Percentiles rank a stretch among this genome's conserved stretches.
These are phyloP conservation scores for Erythrocercus mccallii DNA, from an alignment of 2,113 vertebrate species.

Conservation along the genomic window DNA sequence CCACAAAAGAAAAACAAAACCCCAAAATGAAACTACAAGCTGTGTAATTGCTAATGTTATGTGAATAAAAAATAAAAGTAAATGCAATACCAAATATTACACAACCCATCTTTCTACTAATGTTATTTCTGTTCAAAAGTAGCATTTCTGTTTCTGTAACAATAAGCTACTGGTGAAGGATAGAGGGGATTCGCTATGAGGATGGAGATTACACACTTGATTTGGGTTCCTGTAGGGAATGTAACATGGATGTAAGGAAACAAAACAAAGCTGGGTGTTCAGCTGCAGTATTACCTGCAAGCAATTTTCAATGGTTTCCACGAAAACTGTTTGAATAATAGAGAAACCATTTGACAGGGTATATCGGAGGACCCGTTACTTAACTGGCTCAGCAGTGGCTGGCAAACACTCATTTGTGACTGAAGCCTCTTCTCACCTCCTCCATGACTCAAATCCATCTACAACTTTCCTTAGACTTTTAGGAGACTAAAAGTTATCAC, in stretches of 20 bases:
- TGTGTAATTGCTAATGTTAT: not conserved
- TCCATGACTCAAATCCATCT: not conserved
- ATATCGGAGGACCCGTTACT: not conserved
- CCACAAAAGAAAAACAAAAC: not conserved
- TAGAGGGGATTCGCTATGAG: not conserved
- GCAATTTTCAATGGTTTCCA: not conserved
- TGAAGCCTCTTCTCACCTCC: not conserved
- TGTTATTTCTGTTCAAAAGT: not conserved
- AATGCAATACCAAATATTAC: not conserved
- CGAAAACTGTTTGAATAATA: not conserved
- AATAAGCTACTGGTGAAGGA: not conserved
- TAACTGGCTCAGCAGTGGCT: not conserved
- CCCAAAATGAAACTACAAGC: not conserved
- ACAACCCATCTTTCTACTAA: not conserved
- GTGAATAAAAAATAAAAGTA: not conserved
- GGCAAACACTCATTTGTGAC: not conserved
- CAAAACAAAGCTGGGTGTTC: not conserved
- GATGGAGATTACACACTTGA: not conserved
- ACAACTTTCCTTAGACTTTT: not conserved
- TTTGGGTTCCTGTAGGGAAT: not conserved
- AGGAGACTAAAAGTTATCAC: not conserved
- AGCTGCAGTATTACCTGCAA: not conserved
- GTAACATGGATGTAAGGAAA: not conserved
- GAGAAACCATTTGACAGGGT: not conserved
- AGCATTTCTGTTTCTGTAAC: not conserved